phyloP scores from a whole-genome alignment of 2,888 invertebrate species.

The Parascotia fuliginaria region DNA sequence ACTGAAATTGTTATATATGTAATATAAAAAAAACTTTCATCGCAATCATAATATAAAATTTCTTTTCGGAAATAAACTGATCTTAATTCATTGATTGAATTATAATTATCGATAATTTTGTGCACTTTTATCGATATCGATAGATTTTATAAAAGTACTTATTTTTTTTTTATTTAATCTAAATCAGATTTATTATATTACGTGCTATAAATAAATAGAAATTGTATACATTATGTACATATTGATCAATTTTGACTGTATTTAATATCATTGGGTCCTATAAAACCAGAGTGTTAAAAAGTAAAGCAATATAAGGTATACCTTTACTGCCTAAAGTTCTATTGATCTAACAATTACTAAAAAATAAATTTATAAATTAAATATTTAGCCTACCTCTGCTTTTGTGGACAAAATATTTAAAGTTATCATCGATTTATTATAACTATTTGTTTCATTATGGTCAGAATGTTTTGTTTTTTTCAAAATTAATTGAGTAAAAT shows the following conservation, averaged over 20 bases:
- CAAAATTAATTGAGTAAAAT: not conserved
- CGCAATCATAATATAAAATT: not conserved
- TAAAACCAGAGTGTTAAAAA: not conserved
- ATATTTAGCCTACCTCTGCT: not conserved
- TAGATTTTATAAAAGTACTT: conserved; percentile 9
- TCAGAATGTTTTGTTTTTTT: not conserved
- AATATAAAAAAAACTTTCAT: conserved; percentile 3
- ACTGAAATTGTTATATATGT: conserved; percentile 21
- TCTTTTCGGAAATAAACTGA: conserved; percentile 10
- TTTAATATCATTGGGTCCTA: conserved; percentile 1
- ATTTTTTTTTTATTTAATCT: not conserved
- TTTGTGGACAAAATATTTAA: not conserved
- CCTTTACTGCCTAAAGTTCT: not conserved
- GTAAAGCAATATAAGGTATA: not conserved
- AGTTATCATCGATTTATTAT: not conserved
- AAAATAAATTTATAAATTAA: not conserved
- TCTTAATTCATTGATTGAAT: conserved; percentile 30
- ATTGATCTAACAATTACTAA: not conserved
- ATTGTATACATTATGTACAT: not conserved
- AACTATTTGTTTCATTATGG: not conserved
- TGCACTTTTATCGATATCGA: conserved; percentile 43
- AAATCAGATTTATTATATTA: not conserved
- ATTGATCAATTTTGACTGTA: conserved; percentile 2
- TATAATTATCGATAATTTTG: conserved; percentile 11
- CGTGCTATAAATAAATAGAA: not conserved